Base-by-base conservation (phyloP, 35 echinoderm and acorn worm species). In the Patiria miniata region DNA sequence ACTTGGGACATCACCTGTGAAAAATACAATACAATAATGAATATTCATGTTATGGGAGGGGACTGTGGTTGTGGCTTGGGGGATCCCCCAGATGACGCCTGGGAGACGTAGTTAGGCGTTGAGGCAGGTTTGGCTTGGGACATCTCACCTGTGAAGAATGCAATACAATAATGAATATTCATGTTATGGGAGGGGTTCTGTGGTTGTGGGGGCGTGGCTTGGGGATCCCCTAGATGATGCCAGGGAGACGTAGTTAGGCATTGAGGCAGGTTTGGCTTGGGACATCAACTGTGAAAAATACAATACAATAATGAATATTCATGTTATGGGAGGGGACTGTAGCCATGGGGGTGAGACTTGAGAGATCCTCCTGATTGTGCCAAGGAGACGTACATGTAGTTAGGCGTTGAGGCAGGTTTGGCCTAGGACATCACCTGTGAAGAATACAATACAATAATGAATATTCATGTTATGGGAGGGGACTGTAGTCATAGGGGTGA, bases 321-420 rank as follows among this genome's bases (percentile, higher is more conserved):
- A 47, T 12, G 42, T 47, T 47, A 47, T 47, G 42, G n/a, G 4
- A 47, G 12, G 12, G 42, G 4, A 47, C 42, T 47, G 42, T n/a
- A n/a, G n/a, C n/a, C n/a, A n/a, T 47, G 42, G 79, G n/a, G n/a
- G 30, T 19, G 79, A 40, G 0, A 40, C 79, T 40, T 38, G 36
- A 40, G 39, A 21, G 21, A 44, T 40, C 21, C 79, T 19, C 36
- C 36, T 12, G 39, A 37, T 21, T 36, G 34, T 21, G 79, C 79
- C 26, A 81, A 40, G 7, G 79, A 42, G n/a, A 81, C 79, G 50
- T n/a, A n/a, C n/a, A n/a, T 44, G 52, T 42, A 81, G 39, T 81
- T 81, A 2, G 39, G 57, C 19, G 57, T 18, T 60, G 57, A 18
- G 19, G 28, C 57, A n/a, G 57, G 57, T 60, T 60, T 39, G 32